A percentile compares a stretch with the other conserved stretches of the same genome.
These are phyloP conservation scores for Onychomys torridus DNA, from an alignment of 2,797 vertebrate genomes.

Conservation along the genomic window DNA sequence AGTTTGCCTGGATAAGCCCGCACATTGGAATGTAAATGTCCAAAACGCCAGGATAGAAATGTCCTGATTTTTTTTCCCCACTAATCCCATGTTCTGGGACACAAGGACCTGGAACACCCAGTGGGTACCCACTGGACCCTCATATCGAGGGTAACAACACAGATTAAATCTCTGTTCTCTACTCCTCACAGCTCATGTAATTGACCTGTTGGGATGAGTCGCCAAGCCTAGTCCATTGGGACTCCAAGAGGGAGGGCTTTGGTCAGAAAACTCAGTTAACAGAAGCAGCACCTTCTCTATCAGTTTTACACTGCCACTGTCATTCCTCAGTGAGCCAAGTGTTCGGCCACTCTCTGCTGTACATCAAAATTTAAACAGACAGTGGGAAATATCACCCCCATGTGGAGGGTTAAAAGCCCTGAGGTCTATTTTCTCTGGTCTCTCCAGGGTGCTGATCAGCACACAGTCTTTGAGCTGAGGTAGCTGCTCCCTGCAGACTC, in stretches of 20 bases:
- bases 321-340: background rate
- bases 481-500: slow-evolving; percentile 10
- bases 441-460: slow-evolving; percentile 61
- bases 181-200: background rate
- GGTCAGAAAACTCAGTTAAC: background rate
- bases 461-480: slow-evolving; percentile 39
- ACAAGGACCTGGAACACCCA: background rate
- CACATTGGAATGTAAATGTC: background rate
- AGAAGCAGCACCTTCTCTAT: background rate
- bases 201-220: background rate
- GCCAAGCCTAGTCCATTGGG: too few relatives aligned
- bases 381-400: background rate
- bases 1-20: background rate
- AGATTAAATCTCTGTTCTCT: background rate
- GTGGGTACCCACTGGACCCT: background rate
- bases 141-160: background rate
- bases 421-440: slow-evolving; percentile 13
- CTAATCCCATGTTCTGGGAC: background rate
- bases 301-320: background rate
- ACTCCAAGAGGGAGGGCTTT: background rate
- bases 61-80: background rate
- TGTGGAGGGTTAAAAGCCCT: slow-evolving; percentile 46
- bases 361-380: slow-evolving; percentile 55
- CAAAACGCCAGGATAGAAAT: background rate
- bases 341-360: background rate